A percentile compares a stretch with the other conserved stretches of the same genome.
phyloP scores from a whole-genome alignment of 2,113 vertebrate genomes.

The Neolamprologus brichardi region DNA sequence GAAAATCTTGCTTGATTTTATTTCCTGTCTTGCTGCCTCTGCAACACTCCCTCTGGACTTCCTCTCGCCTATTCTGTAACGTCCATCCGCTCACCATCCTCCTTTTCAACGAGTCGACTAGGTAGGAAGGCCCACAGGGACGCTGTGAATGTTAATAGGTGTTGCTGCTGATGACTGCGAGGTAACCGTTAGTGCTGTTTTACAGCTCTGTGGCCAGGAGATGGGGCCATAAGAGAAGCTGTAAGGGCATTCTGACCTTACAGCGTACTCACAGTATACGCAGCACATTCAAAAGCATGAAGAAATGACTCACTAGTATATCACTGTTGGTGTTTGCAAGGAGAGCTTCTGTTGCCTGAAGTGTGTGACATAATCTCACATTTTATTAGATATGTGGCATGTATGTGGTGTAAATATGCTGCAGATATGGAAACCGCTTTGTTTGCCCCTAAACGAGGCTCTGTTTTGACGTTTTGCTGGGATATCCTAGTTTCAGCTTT shows the following conservation, averaged over 20 bases:
- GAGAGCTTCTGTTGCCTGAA: neutral
- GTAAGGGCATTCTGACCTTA: conserved; percentile 53
- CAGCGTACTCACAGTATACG: neutral
- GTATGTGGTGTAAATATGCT: neutral
- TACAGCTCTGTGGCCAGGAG: conserved; percentile 61
- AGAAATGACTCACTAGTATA: neutral
- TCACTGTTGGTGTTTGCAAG: neutral
- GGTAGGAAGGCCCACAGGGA: conserved; percentile 1
- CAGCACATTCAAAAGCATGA: neutral
- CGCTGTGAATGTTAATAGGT: conserved; percentile 4
- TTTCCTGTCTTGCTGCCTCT: neutral
- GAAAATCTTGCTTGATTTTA: neutral
- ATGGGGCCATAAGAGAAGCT: conserved; percentile 68
- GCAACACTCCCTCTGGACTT: neutral
- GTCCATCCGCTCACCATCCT: neutral
- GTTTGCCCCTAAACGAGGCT: neutral
- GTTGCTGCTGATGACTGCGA: neutral
- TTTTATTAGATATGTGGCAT: neutral
- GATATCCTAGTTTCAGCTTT: neutral
- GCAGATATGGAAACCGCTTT: neutral
- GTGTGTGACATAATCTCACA: neutral
- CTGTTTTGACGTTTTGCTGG: neutral
- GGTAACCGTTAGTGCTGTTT: conserved; percentile 9
- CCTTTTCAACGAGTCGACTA: neutral
- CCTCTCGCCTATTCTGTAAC: neutral